Base-by-base conservation (phyloP, 2,113 vertebrate genomes). In the Actenoides hombroni region DNA sequence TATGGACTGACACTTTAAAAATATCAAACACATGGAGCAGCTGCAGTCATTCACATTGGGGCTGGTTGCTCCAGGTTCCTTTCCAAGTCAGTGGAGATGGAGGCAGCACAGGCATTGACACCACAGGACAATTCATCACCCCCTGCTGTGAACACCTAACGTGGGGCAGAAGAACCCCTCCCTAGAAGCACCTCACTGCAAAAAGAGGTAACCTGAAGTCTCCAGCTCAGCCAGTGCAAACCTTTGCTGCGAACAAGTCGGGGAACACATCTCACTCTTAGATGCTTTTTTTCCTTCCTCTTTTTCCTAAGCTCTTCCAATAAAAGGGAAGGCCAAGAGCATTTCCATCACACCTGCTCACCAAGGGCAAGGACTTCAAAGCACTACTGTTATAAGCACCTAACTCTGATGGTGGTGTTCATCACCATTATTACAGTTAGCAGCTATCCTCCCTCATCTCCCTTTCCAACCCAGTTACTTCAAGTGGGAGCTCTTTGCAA, bases 211-310 rank as follows among this genome's bases (percentile, higher is more conserved):
- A 40, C 20, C 53, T 53, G 75, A 75, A n/a, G 57, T 15, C 37
- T 79, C 60, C 39, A 51, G 44, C 59, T 83, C 51, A 83, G 16
- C 42, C 17, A 21, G 14, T 1, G 28, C n/a, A 73, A 39, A 56
- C 19, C n/a, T 29, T 8, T 5, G 26, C 59, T 49, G 53, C 53
- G 42, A 65, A 65, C 51, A 48, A 21, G 31, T 2, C 29, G 59
- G 16, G 31, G 35, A 24, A 37, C 51, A n/a, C 0, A 0, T 24
- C 29, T 46, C 18, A 12, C n/a, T 37, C 33, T 26, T 6, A 10
- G 26, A 49, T 44, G 25, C 16, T 10, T 44, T 3, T 19, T 12
- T 18, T 40, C 1, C 5, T 3, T 5, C 3, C 7, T 8, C 15
- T 18, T 49, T 56, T 63, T 69, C 46, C 31, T 28, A 18, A 74